Conservation (phyloP, 1,140 invertebrate genomes). For the Magallana ariakensis region DNA sequence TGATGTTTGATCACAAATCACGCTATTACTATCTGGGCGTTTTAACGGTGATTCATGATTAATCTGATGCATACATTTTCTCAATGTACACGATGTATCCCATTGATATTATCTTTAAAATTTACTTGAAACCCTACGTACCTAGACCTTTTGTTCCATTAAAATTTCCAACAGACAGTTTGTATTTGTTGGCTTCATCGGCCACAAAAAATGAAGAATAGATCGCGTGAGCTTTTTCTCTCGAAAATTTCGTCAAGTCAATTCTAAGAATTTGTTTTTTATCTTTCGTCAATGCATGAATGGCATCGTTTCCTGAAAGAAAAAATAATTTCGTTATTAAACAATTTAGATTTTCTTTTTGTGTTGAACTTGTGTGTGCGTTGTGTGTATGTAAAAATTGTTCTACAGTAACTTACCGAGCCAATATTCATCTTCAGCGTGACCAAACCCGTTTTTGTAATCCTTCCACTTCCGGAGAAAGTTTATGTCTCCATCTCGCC, state of each 20-base stretch:
- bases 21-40: too few relatives aligned
- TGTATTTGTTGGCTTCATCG: not conserved
- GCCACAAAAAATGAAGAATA: not conserved
- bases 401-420: not conserved
- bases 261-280: not conserved
- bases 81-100: not conserved
- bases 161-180: not conserved
- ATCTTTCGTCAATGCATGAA: not conserved
- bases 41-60: not conserved
- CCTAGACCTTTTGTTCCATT: not conserved
- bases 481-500: not conserved
- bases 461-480: not conserved
- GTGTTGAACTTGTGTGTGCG: too few relatives aligned
- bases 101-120: too few relatives aligned
- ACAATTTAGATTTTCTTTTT: too few relatives aligned
- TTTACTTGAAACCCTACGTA: too few relatives aligned
- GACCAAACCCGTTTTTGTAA: not conserved
- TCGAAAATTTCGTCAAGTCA: not conserved
- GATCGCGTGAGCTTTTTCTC: not conserved
- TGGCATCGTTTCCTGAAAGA: not conserved
- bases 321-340: too few relatives aligned
- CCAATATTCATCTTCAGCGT: not conserved
- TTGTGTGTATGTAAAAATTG: too few relatives aligned
- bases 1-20: too few relatives aligned
- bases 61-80: not conserved